These are phyloP conservation scores for Villa cingulata DNA, from an alignment of 2,888 invertebrate genomes.

Conservation along the genomic window DNA sequence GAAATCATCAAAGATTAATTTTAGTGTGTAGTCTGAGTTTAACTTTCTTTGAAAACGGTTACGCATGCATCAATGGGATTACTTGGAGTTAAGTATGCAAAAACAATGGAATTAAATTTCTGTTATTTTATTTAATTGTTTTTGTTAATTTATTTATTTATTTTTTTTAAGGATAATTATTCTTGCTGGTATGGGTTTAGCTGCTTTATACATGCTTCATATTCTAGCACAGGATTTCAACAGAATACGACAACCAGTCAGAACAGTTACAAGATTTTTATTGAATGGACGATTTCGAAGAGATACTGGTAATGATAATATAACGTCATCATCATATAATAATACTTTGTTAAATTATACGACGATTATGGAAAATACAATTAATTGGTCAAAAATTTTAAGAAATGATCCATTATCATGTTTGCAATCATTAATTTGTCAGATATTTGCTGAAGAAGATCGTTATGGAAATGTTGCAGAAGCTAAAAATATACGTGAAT, in stretches of 20 bases:
- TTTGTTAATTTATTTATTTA: neutral
- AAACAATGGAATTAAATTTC: too few species aligned
- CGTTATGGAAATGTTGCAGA: conserved; percentile 20
- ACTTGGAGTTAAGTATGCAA: too few species aligned
- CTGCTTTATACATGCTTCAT: conserved; percentile 39
- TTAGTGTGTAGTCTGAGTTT: too few species aligned
- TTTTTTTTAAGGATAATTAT: conserved; percentile 22
- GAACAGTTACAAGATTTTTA: neutral
- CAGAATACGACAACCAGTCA: conserved; percentile 25
- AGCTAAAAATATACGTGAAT: conserved; percentile 25
- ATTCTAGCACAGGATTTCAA: conserved; percentile 38
- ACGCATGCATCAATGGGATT: too few species aligned
- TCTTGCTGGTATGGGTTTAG: conserved; percentile 35
- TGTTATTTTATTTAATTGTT: too few species aligned
- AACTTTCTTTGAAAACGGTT: too few species aligned
- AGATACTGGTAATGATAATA: neutral
- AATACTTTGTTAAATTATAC: too few species aligned
- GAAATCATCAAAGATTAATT: too few species aligned
- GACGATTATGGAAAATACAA: conserved; percentile 1
- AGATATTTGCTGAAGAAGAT: conserved; percentile 32
- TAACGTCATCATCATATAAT: neutral
- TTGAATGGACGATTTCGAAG: neutral
- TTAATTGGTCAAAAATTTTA: conserved; percentile 31
- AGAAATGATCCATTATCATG: conserved; percentile 32
- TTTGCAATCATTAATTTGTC: conserved; percentile 32